phyloP scores from a whole-genome alignment of 1,140 invertebrate genomes.

The Halyomorpha halys region DNA sequence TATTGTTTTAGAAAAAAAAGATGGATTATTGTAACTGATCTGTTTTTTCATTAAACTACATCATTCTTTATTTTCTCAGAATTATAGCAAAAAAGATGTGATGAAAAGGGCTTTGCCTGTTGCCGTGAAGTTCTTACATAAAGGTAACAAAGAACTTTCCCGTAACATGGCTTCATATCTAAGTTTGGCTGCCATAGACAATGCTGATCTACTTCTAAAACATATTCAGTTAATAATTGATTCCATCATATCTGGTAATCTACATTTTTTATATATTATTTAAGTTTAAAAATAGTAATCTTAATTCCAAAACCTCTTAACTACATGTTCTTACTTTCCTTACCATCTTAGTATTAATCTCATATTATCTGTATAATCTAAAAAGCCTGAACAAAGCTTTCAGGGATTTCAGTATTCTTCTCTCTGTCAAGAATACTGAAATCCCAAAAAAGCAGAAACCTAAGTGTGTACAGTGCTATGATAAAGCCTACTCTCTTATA shows the following conservation, averaged over 20 bases:
- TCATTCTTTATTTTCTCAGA: slow-evolving; percentile 43
- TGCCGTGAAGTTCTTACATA: slow-evolving; percentile 81
- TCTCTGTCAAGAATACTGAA: too few species aligned
- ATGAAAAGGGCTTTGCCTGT: slow-evolving; percentile 83
- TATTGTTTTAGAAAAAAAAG: not conserved
- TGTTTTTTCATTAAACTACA: slow-evolving; percentile 14
- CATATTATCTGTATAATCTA: too few species aligned
- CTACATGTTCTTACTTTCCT: too few species aligned
- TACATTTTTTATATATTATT: not conserved
- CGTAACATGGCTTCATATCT: slow-evolving; percentile 84
- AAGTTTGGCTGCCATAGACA: slow-evolving; percentile 83
- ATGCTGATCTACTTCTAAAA: slow-evolving; percentile 69
- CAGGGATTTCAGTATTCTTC: too few species aligned
- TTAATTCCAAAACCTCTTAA: too few species aligned
- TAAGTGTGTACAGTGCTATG: too few species aligned
- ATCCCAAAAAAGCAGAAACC: too few species aligned
- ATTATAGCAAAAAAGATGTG: slow-evolving; percentile 76
- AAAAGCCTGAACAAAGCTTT: too few species aligned
- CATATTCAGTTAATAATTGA: slow-evolving; percentile 83
- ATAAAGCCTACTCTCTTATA: too few species aligned
- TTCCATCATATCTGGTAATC: slow-evolving; percentile 69
- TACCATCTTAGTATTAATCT: too few species aligned
- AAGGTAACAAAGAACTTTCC: slow-evolving; percentile 78
- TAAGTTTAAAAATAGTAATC: too few species aligned
- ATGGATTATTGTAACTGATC: not conserved